Evolutionary conservation across 2,888 invertebrate species (phyloP), one percentile per base, ranked within the genome.

Genomic region (Pammene aurita): DNA sequence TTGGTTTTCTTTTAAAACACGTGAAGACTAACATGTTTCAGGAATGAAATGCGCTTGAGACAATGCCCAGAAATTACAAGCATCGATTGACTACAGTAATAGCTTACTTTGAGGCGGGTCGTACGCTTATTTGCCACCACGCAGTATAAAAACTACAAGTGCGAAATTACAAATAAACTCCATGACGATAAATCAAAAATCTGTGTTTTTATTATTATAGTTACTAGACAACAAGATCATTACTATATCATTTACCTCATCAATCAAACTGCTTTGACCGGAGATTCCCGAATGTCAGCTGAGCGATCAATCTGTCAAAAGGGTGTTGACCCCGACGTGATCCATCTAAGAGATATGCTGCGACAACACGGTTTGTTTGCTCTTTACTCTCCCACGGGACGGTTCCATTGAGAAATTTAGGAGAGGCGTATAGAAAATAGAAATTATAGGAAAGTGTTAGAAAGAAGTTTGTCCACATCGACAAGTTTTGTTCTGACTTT

Each of bases 261-360:
- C 62, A 62, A 62, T 62, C 62, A 62, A 41, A n/a, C 62, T 10
- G 48, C 60, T 61, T 52, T 62, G 52, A 52, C 62, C 62, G 62
- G 62, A 62, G 62, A 62, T 62, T 50, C 62, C 38, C 62, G 38
- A 62, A 62, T 52, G 62, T 62, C 62, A 62, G 50, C 62, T 62
- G 62, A 62, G 62, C 26, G 62, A 62, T 62, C 62, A 52, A 62
- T 62, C 62, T 52, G 62, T 62, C 62, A 62, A 62, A 62, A 62
- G 62, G 62, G 62, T n/a, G 50, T 62, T 62, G 50, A 62, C 62
- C 62, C 35, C 62, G 62, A 9, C 38, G 62, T 62, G 62, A 62
- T 62, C 62, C 52, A 62, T 62, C 62, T 62, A 50, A n/a, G 50
- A 62, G 62, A 62, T 62, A 62, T 62, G 62, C 62, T 62, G 62